A percentile compares a stretch with the other conserved stretches of the same genome.
Evolutionary conservation across 2,113 vertebrate genomes (phyloP).

Genomic region (Crotophaga sulcirostris): DNA sequence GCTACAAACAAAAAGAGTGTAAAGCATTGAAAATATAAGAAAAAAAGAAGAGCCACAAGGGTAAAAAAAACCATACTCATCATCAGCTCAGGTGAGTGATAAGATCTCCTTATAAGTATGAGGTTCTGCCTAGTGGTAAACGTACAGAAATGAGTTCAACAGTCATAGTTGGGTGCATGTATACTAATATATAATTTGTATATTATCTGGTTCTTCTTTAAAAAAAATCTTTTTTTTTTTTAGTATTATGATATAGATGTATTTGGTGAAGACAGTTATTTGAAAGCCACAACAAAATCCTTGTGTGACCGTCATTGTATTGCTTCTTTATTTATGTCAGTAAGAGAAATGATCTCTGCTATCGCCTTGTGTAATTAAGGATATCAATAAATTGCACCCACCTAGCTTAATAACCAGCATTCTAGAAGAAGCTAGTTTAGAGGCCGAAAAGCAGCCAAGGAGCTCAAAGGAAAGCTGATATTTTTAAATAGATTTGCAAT

Average conservation of each 20-base stretch:
- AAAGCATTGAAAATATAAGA: background rate
- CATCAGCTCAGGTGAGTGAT: background rate
- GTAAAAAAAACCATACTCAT: background rate
- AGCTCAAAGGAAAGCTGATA: background rate
- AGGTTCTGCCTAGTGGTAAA: background rate
- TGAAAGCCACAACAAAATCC: background rate
- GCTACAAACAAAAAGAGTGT: background rate
- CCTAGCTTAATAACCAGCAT: background rate
- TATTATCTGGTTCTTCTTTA: background rate
- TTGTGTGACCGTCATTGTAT: background rate
- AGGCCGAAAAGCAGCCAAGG: background rate
- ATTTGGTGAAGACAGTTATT: background rate
- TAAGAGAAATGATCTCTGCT: background rate
- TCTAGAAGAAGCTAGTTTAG: background rate
- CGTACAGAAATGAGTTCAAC: background rate
- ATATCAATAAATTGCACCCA: background rate
- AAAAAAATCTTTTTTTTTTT: background rate
- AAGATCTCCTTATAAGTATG: background rate
- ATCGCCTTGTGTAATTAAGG: background rate
- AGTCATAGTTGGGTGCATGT: accelerated
- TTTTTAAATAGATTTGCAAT: background rate
- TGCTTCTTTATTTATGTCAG: background rate
- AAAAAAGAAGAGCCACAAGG: background rate
- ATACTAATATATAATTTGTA: background rate
- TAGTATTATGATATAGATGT: background rate